phyloP scores from a whole-genome alignment of 2,113 vertebrate species.

The Semnornis frantzii region DNA sequence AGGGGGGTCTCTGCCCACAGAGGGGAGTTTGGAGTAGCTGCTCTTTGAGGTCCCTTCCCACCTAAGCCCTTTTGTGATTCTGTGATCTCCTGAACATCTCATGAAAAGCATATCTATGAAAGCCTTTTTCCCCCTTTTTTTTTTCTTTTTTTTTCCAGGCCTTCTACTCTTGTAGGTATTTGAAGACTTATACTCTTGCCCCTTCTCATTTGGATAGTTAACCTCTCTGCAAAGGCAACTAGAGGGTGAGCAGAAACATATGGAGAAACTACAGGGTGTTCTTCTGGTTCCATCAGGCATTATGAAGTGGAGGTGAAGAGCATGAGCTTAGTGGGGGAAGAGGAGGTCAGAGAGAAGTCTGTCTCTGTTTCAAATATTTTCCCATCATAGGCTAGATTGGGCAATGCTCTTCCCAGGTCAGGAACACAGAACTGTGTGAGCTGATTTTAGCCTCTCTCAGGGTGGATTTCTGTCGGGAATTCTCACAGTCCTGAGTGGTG shows the following conservation, averaged over 20 bases:
- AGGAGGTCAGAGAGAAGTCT: conserved; percentile 57
- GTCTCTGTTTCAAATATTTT: conserved; percentile 51
- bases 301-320: conserved; percentile 43
- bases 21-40: no score
- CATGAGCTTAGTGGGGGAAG: conserved; percentile 11
- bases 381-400: neutral
- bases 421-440: neutral
- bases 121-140: neutral
- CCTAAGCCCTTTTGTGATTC: no score
- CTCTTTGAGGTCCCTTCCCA: no score
- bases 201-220: conserved; percentile 11
- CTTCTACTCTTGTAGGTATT: neutral
- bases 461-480: neutral
- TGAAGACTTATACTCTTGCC: neutral
- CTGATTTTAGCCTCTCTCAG: neutral
- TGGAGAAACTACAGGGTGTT: conserved; percentile 12
- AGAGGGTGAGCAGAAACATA: conserved; percentile 51
- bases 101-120: neutral
- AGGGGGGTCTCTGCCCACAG: no score
- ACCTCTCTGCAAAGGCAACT: conserved; percentile 7
- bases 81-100: neutral
- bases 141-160: neutral
- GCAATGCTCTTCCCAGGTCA: neutral
- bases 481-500: neutral
- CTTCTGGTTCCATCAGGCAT: conserved; percentile 16